phyloP scores from a whole-genome alignment of 2,888 invertebrate species.

The Leucozona laternaria region DNA sequence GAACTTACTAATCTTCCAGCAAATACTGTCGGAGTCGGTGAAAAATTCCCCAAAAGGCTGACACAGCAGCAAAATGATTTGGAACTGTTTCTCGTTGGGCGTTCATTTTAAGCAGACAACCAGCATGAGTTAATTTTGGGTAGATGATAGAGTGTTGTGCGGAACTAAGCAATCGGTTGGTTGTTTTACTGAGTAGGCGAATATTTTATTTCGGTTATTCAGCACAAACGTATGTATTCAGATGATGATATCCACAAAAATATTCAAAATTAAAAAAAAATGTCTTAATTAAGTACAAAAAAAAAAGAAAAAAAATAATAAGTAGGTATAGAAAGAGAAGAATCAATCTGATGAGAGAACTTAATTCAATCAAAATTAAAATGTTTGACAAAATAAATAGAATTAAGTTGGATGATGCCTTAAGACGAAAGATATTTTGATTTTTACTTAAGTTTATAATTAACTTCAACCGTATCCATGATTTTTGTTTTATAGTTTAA shows the following conservation, averaged over 20 bases:
- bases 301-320: slow-evolving; percentile 24
- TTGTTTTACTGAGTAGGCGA: background rate
- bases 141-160: background rate
- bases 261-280: background rate
- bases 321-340: background rate
- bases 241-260: slow-evolving; percentile 27
- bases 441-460: slow-evolving; percentile 39
- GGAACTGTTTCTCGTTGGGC: slow-evolving; percentile 17
- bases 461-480: background rate
- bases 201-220: slow-evolving; percentile 10
- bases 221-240: slow-evolving; percentile 50
- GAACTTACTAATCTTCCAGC: slow-evolving; percentile 42
- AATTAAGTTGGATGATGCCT: slow-evolving; percentile 65
- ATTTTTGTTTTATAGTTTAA: slow-evolving; percentile 34
- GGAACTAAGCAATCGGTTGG: background rate
- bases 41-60: slow-evolving; percentile 13
- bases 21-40: slow-evolving; percentile 6
- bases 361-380: slow-evolving; percentile 10
- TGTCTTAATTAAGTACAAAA: slow-evolving; percentile 69
- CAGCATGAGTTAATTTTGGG: background rate
- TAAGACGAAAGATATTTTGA: slow-evolving; percentile 42
- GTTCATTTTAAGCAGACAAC: slow-evolving; percentile 7
- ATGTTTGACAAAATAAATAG: slow-evolving; percentile 7
- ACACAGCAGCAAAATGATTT: slow-evolving; percentile 15
- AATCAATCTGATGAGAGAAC: background rate